These are phyloP conservation scores for Strongylocentrotus purpuratus DNA, from an alignment of 35 echinoderm and acorn worm genomes.

Conservation along the genomic window DNA sequence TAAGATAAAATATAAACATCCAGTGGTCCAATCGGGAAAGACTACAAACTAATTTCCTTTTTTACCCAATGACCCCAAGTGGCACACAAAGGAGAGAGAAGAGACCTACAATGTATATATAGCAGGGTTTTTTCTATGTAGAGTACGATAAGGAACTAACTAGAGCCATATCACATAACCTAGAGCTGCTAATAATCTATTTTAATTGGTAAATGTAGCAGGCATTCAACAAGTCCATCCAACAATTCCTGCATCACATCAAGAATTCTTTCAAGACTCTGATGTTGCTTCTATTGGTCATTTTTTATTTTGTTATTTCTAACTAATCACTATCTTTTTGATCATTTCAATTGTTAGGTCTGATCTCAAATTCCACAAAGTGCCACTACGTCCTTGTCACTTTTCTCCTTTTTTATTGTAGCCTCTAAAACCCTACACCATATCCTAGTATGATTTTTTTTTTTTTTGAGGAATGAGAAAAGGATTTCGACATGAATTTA, in stretches of 20 bases:
- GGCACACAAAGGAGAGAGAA: neutral
- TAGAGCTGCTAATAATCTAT: neutral
- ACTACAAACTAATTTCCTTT: neutral
- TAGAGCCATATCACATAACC: neutral
- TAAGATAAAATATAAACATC: slow-evolving; percentile 7
- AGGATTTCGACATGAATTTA: neutral
- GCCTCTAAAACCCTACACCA: neutral
- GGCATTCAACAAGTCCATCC: neutral
- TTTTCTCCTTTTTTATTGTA: neutral
- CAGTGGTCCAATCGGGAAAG: neutral
- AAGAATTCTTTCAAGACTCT: neutral
- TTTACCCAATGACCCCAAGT: neutral
- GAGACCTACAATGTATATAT: neutral
- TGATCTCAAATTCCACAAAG: neutral
- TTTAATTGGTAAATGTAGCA: neutral
- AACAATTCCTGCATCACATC: neutral
- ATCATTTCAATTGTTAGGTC: neutral
- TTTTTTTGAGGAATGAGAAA: neutral
- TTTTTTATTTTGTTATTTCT: neutral
- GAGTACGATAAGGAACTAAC: neutral
- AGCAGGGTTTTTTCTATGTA: neutral
- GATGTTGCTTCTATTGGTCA: neutral
- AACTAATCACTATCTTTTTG: neutral
- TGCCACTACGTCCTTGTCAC: neutral
- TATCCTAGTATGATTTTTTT: neutral